A percentile compares a stretch with the other conserved stretches of the same genome.
phyloP scores from a whole-genome alignment of 2,113 vertebrate genomes.

The Phalacrocorax carbo region DNA sequence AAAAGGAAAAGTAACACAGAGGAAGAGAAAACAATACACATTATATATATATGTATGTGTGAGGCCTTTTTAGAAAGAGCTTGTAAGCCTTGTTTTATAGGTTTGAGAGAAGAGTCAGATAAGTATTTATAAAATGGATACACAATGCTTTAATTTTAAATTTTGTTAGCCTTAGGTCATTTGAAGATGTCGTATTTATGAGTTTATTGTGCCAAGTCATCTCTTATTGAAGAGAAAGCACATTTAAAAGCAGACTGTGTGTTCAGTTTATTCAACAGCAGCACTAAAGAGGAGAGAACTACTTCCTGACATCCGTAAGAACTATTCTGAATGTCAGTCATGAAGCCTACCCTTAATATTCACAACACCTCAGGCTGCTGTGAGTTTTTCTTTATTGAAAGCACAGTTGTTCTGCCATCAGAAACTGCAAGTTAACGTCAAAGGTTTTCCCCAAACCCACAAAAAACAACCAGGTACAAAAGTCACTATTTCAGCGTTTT shows the following conservation, averaged over 20 bases:
- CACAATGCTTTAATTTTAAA: background rate
- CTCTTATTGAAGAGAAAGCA: background rate
- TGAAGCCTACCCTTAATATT: slow-evolving; percentile 4
- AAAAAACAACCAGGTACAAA: background rate
- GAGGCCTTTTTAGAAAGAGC: background rate
- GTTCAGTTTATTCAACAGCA: background rate
- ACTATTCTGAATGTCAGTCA: background rate
- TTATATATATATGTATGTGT: too few species aligned
- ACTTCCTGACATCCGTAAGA: background rate
- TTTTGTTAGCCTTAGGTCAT: background rate
- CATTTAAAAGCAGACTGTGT: background rate
- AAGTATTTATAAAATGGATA: slow-evolving; percentile 7
- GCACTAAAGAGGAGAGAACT: background rate
- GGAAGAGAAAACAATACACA: background rate
- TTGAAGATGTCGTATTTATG: background rate
- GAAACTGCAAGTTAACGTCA: background rate
- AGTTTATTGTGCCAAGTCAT: background rate
- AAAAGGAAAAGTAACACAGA: background rate
- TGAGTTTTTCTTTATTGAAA: slow-evolving; percentile 8
- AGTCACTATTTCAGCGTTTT: background rate
- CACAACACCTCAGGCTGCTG: background rate
- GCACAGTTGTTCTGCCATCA: background rate
- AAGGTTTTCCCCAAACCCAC: background rate
- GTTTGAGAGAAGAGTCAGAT: background rate
- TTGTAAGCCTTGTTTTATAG: background rate